Evolutionary conservation across 2,888 invertebrate species (phyloP).

Genomic region (Matsumyia berberina): DNA sequence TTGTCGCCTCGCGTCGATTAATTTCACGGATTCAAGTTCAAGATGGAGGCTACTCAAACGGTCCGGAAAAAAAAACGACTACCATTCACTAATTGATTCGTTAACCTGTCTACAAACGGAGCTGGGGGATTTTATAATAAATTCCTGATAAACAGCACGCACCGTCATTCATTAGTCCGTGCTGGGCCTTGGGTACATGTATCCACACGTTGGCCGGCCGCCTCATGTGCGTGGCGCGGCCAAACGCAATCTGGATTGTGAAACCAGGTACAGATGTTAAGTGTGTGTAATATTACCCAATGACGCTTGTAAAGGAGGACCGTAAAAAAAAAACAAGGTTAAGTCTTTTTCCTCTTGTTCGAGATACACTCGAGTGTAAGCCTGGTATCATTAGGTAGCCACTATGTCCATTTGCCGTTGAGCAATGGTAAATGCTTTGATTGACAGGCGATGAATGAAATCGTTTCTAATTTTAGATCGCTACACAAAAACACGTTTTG

Average conservation of each 20-base stretch:
- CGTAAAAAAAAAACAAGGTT: constrained; percentile 42
- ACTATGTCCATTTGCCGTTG: constrained; percentile 62
- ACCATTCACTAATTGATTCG: constrained; percentile 68
- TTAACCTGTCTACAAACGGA: constrained; percentile 58
- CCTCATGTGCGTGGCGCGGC: constrained; percentile 53
- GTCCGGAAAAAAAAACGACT: constrained; percentile 26
- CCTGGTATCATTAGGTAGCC: constrained; percentile 43
- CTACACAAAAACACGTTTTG: constrained; percentile 29
- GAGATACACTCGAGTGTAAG: constrained; percentile 19
- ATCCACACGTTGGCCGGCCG: not conserved
- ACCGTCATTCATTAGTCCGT: constrained; percentile 54
- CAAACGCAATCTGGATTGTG: constrained; percentile 64
- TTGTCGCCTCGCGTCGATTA: constrained; percentile 47
- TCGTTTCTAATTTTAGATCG: constrained; percentile 6
- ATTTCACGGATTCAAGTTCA: constrained; percentile 67
- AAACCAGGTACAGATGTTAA: constrained; percentile 45
- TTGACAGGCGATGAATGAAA: constrained; percentile 53
- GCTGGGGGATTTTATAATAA: constrained; percentile 47
- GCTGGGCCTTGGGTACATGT: not conserved
- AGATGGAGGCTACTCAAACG: constrained; percentile 58
- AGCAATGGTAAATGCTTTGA: constrained; percentile 54
- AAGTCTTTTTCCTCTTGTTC: constrained; percentile 10
- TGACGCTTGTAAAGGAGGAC: constrained; percentile 24
- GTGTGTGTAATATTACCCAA: constrained; percentile 52
- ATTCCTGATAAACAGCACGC: constrained; percentile 70